Conservation (phyloP, 2,888 invertebrate genomes). For the Furcula furcula region DNA sequence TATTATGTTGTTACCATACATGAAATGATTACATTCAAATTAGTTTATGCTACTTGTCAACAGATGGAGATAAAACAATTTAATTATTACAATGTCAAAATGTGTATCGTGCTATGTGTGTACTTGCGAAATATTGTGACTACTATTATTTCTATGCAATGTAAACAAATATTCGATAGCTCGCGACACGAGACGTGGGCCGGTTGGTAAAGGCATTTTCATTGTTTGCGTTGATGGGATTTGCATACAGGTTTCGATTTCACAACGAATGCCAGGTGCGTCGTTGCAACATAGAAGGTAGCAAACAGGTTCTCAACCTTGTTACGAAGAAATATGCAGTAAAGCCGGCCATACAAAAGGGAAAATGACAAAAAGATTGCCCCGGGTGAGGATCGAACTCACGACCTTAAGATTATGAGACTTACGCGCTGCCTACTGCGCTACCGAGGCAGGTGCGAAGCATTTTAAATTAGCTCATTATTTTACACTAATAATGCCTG, state of each 20-base stretch:
- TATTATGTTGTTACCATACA: no score
- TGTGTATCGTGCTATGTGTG: not conserved
- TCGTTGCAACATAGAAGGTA: slow-evolving; percentile 24
- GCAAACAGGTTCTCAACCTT: slow-evolving; percentile 17
- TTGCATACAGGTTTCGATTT: slow-evolving; percentile 47
- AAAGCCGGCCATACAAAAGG: not conserved
- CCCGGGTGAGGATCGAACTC: slow-evolving; percentile 97
- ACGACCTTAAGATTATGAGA: slow-evolving; percentile 97
- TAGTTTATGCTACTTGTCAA: slow-evolving; percentile 25
- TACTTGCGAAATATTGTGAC: slow-evolving; percentile 27
- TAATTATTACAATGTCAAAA: slow-evolving; percentile 4
- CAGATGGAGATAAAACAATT: slow-evolving; percentile 47
- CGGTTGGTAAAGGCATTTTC: slow-evolving; percentile 40
- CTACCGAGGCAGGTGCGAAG: slow-evolving; percentile 84
- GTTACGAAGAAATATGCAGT: slow-evolving; percentile 22
- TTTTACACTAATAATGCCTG: slow-evolving; percentile 2
- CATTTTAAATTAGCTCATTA: slow-evolving; percentile 20
- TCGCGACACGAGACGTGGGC: slow-evolving; percentile 52
- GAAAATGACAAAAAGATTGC: slow-evolving; percentile 66
- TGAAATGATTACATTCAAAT: no score
- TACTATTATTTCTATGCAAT: slow-evolving; percentile 38
- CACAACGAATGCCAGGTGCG: slow-evolving; percentile 38
- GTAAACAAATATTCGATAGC: slow-evolving; percentile 46
- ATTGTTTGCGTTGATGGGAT: slow-evolving; percentile 52
- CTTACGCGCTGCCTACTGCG: slow-evolving; percentile 95